These are phyloP conservation scores for Bergia puertoricense DNA, from an alignment of 92 coral and sea anemone genomes.

Conservation along the genomic window DNA sequence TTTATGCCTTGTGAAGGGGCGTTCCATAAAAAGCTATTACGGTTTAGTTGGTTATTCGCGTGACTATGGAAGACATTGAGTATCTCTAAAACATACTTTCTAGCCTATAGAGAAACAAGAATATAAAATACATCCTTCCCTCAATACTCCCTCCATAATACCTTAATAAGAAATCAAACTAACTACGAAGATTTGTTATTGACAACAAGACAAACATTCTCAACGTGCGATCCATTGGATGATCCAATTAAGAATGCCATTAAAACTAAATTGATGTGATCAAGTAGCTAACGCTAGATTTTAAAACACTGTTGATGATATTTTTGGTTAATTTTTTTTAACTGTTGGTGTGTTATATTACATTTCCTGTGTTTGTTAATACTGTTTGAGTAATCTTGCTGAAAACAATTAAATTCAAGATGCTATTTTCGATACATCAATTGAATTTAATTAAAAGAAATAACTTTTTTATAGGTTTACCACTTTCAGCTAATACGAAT, in stretches of 20 bases:
- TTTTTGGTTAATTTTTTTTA: background rate
- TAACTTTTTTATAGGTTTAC: background rate
- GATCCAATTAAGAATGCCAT: constrained; percentile 12
- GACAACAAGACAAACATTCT: background rate
- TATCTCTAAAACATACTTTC: background rate
- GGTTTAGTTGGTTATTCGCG: background rate
- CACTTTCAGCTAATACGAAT: background rate
- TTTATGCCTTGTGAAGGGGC: background rate
- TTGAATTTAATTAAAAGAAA: background rate
- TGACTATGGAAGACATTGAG: background rate
- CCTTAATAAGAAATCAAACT: background rate
- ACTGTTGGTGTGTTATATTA: background rate
- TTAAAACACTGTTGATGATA: background rate
- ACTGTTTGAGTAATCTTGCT: background rate
- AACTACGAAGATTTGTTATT: background rate
- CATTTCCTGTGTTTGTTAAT: background rate
- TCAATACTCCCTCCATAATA: background rate
- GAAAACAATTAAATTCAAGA: background rate
- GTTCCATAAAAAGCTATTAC: background rate
- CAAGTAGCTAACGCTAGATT: background rate
- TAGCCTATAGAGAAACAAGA: background rate
- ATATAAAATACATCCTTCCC: background rate
- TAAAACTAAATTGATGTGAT: background rate
- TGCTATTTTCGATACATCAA: background rate
- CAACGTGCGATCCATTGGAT: background rate